A percentile compares a stretch with the other conserved stretches of the same genome.
phyloP scores from a whole-genome alignment of 2,888 invertebrate species.

The Fabriciana adippe region DNA sequence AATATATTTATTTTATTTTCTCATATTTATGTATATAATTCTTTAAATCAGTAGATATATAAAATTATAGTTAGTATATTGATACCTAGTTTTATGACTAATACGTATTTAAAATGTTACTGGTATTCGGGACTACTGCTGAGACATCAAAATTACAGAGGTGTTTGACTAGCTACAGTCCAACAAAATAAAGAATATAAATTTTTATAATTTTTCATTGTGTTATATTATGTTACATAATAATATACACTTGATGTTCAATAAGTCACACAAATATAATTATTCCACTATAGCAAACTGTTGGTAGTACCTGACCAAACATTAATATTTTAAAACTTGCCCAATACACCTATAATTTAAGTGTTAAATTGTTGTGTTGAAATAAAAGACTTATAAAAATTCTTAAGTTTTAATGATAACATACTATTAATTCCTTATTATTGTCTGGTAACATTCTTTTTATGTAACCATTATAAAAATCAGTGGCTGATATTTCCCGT shows the following conservation, averaged over 20 bases:
- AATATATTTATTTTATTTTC: too few species aligned
- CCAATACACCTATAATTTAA: slow-evolving; percentile 7
- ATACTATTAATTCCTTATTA: slow-evolving; percentile 58
- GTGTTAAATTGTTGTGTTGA: slow-evolving; percentile 11
- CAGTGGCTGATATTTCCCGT: slow-evolving; percentile 87
- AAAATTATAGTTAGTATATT: too few species aligned
- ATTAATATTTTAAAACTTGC: not conserved
- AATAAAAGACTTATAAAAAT: slow-evolving; percentile 28
- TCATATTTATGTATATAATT: too few species aligned
- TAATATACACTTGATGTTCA: not conserved
- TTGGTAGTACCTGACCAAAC: not conserved
- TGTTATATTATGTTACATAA: too few species aligned
- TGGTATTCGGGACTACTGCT: too few species aligned
- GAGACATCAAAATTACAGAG: too few species aligned
- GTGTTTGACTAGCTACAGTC: too few species aligned
- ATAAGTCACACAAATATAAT: slow-evolving; percentile 1
- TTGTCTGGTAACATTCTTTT: slow-evolving; percentile 73
- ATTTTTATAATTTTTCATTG: too few species aligned
- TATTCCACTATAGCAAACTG: slow-evolving; percentile 8
- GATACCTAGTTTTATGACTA: too few species aligned
- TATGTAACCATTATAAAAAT: slow-evolving; percentile 94
- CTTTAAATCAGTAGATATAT: too few species aligned
- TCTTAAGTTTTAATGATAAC: slow-evolving; percentile 48
- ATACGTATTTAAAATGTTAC: too few species aligned
- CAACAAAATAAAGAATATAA: too few species aligned